phyloP scores from a whole-genome alignment of 2,888 invertebrate species.

The Harpalus rubripes region DNA sequence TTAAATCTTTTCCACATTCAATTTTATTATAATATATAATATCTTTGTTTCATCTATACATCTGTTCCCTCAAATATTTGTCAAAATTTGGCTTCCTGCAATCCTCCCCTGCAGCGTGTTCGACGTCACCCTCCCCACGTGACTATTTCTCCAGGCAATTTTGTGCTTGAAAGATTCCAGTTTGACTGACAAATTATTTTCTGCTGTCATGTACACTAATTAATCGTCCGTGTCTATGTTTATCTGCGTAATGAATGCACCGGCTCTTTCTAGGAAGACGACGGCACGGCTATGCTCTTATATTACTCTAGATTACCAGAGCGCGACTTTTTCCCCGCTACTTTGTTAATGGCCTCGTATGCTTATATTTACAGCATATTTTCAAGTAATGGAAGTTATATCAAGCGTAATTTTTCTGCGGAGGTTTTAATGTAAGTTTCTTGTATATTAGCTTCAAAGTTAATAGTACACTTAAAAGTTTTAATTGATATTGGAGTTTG shows the following conservation, averaged over 20 bases:
- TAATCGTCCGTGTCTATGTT: slow-evolving; percentile 57
- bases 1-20: too few relatives aligned
- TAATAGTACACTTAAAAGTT: slow-evolving; percentile 39
- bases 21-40: too few relatives aligned
- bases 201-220: slow-evolving; percentile 52
- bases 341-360: slow-evolving; percentile 30
- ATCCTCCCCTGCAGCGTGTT: not conserved
- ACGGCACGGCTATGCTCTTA: not conserved
- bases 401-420: slow-evolving; percentile 28
- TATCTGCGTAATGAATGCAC: slow-evolving; percentile 59
- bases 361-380: slow-evolving; percentile 17
- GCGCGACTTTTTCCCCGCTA: slow-evolving; percentile 5
- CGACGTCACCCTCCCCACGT: slow-evolving; percentile 1
- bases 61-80: not conserved
- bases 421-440: slow-evolving; percentile 38
- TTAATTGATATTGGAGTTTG: slow-evolving; percentile 28
- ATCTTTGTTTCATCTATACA: too few relatives aligned
- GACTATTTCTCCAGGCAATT: slow-evolving; percentile 16
- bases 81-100: not conserved
- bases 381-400: slow-evolving; percentile 37
- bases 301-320: slow-evolving; percentile 42
- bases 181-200: slow-evolving; percentile 56
- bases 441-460: slow-evolving; percentile 36
- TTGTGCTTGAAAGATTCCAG: slow-evolving; percentile 20
- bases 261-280: slow-evolving; percentile 40